A percentile compares a stretch with the other conserved stretches of the same genome.
Evolutionary conservation across 2,797 vertebrate species (phyloP).

Genomic region (Holocentrus rufus): DNA sequence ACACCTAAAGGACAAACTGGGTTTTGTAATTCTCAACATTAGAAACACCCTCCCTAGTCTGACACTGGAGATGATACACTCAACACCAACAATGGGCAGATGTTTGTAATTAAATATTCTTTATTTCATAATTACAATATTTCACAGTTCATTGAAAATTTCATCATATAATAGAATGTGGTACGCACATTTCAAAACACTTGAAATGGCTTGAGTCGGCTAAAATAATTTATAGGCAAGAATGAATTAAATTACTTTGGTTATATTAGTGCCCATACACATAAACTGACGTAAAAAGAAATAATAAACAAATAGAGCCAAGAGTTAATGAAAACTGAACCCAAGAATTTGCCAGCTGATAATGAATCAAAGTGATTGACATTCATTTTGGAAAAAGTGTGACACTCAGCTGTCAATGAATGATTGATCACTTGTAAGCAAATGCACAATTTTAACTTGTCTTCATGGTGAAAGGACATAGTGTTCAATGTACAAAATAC

Average conservation of each 20-base stretch:
- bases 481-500: constrained; percentile 40
- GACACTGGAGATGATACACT: neutral
- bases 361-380: constrained; percentile 6
- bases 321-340: constrained; percentile 27
- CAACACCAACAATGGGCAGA: neutral
- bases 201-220: neutral
- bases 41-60: neutral
- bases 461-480: constrained; percentile 31
- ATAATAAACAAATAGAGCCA: constrained; percentile 42
- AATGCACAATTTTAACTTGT: constrained; percentile 36
- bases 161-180: constrained; percentile 67
- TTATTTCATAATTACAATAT: constrained; percentile 77
- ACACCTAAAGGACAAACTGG: constrained; percentile 82
- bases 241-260: constrained; percentile 69
- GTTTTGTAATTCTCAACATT: constrained; percentile 50
- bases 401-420: constrained; percentile 1
- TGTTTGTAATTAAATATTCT: constrained; percentile 63
- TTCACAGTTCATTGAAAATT: constrained; percentile 80
- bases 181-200: constrained; percentile 38
- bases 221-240: constrained; percentile 15
- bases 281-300: constrained; percentile 35
- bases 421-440: constrained; percentile 3
- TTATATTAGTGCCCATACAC: constrained; percentile 65
- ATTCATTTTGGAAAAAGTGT: neutral
- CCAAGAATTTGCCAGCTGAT: constrained; percentile 9